Conservation (phyloP, 2,113 vertebrate genomes). For the Ariopsis seemanni region DNA sequence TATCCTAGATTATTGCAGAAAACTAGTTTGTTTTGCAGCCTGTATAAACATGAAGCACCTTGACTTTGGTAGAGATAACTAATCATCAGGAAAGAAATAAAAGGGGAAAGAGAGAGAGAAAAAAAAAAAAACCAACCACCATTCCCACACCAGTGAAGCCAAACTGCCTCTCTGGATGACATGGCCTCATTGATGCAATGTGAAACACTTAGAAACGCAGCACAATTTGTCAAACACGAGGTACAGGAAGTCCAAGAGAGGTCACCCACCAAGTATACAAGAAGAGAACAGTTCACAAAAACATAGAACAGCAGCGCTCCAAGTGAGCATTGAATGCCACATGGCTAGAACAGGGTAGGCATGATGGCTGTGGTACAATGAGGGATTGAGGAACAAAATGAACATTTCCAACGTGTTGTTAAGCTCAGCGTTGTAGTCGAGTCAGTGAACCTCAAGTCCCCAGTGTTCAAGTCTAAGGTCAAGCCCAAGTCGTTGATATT, state of each 20-base stretch:
- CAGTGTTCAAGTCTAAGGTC: too few relatives aligned
- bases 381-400: neutral
- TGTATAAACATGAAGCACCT: conserved; percentile 9
- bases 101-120: too few relatives aligned
- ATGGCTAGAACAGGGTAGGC: neutral
- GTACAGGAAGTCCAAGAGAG: neutral
- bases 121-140: too few relatives aligned
- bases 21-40: neutral
- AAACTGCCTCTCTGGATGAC: neutral
- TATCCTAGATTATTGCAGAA: neutral
- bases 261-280: neutral
- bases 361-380: neutral
- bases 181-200: neutral
- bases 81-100: neutral
- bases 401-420: neutral
- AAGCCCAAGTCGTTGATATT: too few relatives aligned
- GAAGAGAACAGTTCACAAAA: neutral
- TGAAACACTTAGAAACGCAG: neutral
- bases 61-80: neutral
- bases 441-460: too few relatives aligned
- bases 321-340: neutral
- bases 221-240: neutral
- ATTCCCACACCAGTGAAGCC: neutral
- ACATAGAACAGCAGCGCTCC: neutral
- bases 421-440: too few relatives aligned